phyloP scores from a whole-genome alignment of 2,888 invertebrate species.

The Hermodice carunculata region DNA sequence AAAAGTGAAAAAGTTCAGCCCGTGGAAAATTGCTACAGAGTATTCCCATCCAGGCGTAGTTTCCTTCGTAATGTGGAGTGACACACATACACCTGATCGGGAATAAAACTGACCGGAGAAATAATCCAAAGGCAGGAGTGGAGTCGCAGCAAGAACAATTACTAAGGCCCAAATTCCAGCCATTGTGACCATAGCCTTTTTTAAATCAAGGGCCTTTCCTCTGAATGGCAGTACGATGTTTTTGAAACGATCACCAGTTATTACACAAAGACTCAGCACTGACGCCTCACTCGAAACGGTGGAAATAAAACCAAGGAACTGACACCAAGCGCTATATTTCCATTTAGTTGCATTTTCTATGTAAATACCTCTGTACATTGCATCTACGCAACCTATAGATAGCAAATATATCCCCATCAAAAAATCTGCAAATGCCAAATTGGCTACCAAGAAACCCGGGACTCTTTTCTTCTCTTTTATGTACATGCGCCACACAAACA shows the following conservation, averaged over 20 bases:
- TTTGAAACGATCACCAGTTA: slow-evolving; percentile 76
- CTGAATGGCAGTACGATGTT: slow-evolving; percentile 75
- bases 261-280: slow-evolving; percentile 74
- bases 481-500: slow-evolving; percentile 29
- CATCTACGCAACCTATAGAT: slow-evolving; percentile 44
- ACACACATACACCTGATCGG: slow-evolving; percentile 63
- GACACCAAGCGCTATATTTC: slow-evolving; percentile 43
- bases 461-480: slow-evolving; percentile 53
- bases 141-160: slow-evolving; percentile 51
- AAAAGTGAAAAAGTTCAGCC: slow-evolving; percentile 61
- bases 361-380: slow-evolving; percentile 41
- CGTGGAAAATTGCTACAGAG: slow-evolving; percentile 59
- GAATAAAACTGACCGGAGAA: slow-evolving; percentile 55
- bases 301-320: slow-evolving; percentile 44
- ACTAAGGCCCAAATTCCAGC: slow-evolving; percentile 52
- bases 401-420: slow-evolving; percentile 48
- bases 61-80: slow-evolving; percentile 62
- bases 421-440: slow-evolving; percentile 44
- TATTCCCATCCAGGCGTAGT: slow-evolving; percentile 66
- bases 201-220: slow-evolving; percentile 42
- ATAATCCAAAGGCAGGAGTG: slow-evolving; percentile 53
- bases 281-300: slow-evolving; percentile 75
- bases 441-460: slow-evolving; percentile 45
- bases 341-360: slow-evolving; percentile 45
- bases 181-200: slow-evolving; percentile 45